These are phyloP conservation scores for Lamellibrachia satsuma DNA, from an alignment of 2,888 invertebrate genomes.

Conservation along the genomic window DNA sequence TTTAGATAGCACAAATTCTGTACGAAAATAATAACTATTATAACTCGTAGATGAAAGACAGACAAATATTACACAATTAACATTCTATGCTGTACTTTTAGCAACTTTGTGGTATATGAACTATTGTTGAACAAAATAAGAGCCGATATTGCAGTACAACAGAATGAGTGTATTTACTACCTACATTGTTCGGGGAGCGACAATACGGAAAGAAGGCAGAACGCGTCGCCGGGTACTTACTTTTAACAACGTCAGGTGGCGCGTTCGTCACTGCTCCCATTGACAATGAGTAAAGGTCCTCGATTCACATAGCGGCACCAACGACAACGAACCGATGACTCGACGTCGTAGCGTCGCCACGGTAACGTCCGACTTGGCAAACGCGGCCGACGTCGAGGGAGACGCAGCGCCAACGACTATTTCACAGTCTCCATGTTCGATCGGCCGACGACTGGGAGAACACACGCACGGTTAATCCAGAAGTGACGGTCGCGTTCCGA, in stretches of 20 bases:
- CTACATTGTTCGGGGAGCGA: neutral
- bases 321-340: neutral
- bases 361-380: neutral
- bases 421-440: conserved; percentile 2
- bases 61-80: neutral
- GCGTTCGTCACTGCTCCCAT: conserved; percentile 13
- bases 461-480: neutral
- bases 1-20: neutral
- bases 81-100: neutral
- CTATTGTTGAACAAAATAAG: neutral
- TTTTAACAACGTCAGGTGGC: conserved; percentile 17
- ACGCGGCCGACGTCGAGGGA: neutral
- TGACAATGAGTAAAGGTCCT: neutral
- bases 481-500: neutral
- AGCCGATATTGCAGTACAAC: neutral
- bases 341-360: neutral
- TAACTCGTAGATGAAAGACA: neutral
- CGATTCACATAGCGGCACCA: neutral
- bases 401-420: neutral
- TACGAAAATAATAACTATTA: neutral
- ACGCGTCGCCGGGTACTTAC: neutral
- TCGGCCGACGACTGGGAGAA: neutral
- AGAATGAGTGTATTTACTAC: neutral
- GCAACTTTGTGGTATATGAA: neutral
- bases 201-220: neutral